A percentile compares a stretch with the other conserved stretches of the same genome.
Evolutionary conservation across 2,888 invertebrate species (phyloP).

Genomic region (Xestoiulus laeticollis): DNA sequence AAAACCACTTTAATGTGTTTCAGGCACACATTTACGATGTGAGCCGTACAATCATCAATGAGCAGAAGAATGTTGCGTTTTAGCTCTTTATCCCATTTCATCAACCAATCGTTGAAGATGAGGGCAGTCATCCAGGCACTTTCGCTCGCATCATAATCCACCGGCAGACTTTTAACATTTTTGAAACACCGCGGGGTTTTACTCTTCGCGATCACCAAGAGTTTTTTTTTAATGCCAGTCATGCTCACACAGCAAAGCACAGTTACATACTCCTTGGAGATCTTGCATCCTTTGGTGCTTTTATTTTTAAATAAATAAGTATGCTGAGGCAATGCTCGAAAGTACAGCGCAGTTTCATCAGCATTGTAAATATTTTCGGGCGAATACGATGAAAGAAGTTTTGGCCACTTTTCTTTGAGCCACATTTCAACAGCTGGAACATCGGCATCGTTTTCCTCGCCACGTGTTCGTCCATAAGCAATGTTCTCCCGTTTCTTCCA

Average conservation of each 20-base stretch:
- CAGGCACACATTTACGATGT: neutral
- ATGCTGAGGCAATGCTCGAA: neutral
- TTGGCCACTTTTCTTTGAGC: neutral
- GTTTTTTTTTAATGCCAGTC: neutral
- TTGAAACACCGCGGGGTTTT: neutral
- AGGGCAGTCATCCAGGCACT: neutral
- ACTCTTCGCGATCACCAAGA: neutral
- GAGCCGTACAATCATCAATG: neutral
- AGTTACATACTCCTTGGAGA: neutral
- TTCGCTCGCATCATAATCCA: neutral
- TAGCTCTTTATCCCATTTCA: slow-evolving; percentile 18
- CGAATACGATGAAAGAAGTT: neutral
- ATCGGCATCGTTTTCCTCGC: neutral
- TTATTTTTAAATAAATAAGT: neutral
- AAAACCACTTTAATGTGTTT: neutral
- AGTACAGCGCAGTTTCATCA: slow-evolving; percentile 27
- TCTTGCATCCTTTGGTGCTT: neutral
- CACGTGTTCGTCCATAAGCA: neutral
- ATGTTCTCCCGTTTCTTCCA: neutral
- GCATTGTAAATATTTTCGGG: slow-evolving; percentile 31
- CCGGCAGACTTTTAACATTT: neutral
- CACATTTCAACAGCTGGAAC: neutral
- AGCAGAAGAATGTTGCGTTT: neutral
- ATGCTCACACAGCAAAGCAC: neutral
- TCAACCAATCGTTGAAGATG: neutral